A percentile compares a stretch with the other conserved stretches of the same genome.
These are phyloP conservation scores for Papilio polytes DNA, from an alignment of 1,140 invertebrate species.

Conservation along the genomic window DNA sequence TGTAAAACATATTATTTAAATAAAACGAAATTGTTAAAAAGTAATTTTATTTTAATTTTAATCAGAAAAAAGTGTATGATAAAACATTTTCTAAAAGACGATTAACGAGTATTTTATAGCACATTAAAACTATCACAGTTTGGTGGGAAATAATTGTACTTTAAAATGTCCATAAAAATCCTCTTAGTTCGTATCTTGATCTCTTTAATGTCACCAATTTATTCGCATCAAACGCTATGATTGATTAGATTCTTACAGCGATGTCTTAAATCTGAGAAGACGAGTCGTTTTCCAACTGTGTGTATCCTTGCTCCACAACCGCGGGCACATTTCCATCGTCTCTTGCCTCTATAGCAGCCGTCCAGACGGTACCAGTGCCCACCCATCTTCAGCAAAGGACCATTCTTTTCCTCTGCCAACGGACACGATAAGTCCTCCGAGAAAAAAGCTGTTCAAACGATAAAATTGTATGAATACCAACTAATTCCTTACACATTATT, in stretches of 20 bases:
- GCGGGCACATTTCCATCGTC: slow-evolving; percentile 71
- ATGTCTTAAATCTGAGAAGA: slow-evolving; percentile 68
- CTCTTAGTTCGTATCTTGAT: not conserved
- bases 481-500: slow-evolving; percentile 30
- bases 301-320: slow-evolving; percentile 73
- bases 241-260: slow-evolving; percentile 56
- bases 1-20: slow-evolving; percentile 6
- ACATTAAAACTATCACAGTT: slow-evolving; percentile 19
- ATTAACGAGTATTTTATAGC: slow-evolving; percentile 14
- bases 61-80: not conserved
- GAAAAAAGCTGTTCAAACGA: slow-evolving; percentile 25
- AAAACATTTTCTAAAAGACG: not conserved
- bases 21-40: slow-evolving; percentile 10
- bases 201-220: not conserved
- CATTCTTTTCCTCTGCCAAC: slow-evolving; percentile 46
- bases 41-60: not conserved
- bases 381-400: slow-evolving; percentile 66
- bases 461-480: slow-evolving; percentile 6
- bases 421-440: slow-evolving; percentile 36
- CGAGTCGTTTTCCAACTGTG: slow-evolving; percentile 66
- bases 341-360: slow-evolving; percentile 57
- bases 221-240: slow-evolving; percentile 56
- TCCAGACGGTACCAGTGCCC: slow-evolving; percentile 75
- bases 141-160: slow-evolving; percentile 18
- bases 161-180: not conserved